phyloP scores from a whole-genome alignment of 2,113 vertebrate genomes.

The Calidris pugnax region DNA sequence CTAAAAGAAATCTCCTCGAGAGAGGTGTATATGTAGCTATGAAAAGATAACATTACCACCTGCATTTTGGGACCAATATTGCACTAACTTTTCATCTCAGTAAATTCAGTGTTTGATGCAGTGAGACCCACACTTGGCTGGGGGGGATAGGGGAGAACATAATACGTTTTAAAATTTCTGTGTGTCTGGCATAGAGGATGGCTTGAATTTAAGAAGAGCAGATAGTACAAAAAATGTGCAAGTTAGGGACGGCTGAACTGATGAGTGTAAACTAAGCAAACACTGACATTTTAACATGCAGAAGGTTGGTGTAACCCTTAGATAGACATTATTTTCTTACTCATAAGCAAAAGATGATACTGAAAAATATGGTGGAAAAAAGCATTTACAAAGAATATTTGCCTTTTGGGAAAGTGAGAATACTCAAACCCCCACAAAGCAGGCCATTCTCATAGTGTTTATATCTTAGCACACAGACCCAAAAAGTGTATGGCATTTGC shows the following conservation, averaged over 20 bases:
- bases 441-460: not conserved
- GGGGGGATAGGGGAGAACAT: not conserved
- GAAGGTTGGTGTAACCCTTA: not conserved
- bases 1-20: conserved; percentile 48
- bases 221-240: not conserved
- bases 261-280: not conserved
- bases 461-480: not conserved
- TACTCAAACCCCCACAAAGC: not conserved
- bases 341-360: not conserved
- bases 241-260: not conserved
- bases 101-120: conserved; percentile 4
- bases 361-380: not conserved
- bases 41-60: conserved; percentile 25
- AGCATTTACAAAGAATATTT: not conserved
- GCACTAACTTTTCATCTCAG: conserved; percentile 9
- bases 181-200: not conserved
- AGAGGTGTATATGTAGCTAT: conserved; percentile 11
- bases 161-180: not conserved
- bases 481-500: not conserved
- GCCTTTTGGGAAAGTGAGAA: not conserved
- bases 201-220: not conserved
- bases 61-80: conserved; percentile 10
- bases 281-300: not conserved
- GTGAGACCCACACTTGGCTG: not conserved
- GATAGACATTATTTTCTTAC: not conserved